phyloP scores from a whole-genome alignment of 92 coral and sea anemone species.

The Heliopora coerulea region DNA sequence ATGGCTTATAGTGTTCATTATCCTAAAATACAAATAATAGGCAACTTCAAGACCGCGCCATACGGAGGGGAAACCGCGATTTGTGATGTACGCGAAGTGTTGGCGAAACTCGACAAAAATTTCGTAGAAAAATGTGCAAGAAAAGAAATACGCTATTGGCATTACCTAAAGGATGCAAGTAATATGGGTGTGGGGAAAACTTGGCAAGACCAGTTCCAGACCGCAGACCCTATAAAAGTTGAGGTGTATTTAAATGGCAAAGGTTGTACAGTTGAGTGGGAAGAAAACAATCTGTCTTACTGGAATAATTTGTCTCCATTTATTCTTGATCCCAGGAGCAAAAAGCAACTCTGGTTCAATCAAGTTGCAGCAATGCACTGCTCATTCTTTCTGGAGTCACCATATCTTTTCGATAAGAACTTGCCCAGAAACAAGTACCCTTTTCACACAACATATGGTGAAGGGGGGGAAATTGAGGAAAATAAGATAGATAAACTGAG shows the following conservation, averaged over 20 bases:
- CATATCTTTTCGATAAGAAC: constrained; percentile 61
- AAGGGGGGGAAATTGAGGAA: constrained; percentile 75
- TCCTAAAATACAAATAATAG: constrained; percentile 61
- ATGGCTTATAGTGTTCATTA: constrained; percentile 79
- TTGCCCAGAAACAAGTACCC: constrained; percentile 70
- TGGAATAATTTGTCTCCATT: constrained; percentile 74
- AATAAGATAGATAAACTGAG: constrained; percentile 76
- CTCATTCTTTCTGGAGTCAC: constrained; percentile 82
- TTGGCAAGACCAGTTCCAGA: constrained; percentile 82
- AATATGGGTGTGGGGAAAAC: constrained; percentile 56
- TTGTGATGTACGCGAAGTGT: too few species aligned
- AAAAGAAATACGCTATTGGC: constrained; percentile 65
- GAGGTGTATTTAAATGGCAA: constrained; percentile 60
- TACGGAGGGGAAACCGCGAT: too few species aligned
- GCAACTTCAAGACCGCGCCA: too few species aligned
- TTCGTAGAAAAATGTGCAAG: constrained; percentile 57
- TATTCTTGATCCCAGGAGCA: constrained; percentile 69
- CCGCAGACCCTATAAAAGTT: constrained; percentile 57
- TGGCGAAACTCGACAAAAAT: constrained; percentile 63
- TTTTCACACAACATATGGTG: constrained; percentile 73
- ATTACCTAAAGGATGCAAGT: constrained; percentile 59
- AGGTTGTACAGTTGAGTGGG: constrained; percentile 65
- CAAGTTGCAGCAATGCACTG: constrained; percentile 80
- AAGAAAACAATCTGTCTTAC: constrained; percentile 58
- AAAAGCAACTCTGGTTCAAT: constrained; percentile 77